These are phyloP conservation scores for Larimichthys polyactis DNA, from an alignment of 2,113 vertebrate genomes.

Conservation along the genomic window DNA sequence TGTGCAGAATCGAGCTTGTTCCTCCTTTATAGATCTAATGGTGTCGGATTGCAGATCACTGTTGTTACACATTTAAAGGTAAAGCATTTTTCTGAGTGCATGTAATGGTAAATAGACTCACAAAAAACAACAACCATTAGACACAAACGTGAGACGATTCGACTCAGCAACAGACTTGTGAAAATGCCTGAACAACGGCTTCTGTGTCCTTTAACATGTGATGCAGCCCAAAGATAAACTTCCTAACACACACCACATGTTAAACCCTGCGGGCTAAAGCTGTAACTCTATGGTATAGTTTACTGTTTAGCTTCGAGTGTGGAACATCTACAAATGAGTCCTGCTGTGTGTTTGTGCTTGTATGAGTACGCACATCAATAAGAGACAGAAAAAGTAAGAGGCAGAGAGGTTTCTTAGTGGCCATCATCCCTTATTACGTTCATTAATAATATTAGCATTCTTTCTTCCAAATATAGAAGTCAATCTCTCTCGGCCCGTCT, in stretches of 20 bases:
- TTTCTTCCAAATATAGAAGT: conserved; percentile 81
- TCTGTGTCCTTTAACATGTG: conserved; percentile 52
- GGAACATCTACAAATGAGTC: conserved; percentile 24
- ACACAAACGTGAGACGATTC: background rate
- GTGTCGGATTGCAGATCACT: background rate
- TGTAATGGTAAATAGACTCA: background rate
- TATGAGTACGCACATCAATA: conserved; percentile 1
- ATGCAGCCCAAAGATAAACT: conserved; percentile 62
- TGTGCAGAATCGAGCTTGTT: conserved; percentile 15
- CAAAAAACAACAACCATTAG: background rate
- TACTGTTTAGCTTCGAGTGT: conserved; percentile 16
- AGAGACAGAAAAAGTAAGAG: conserved; percentile 17
- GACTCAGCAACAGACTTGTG: conserved; percentile 8
- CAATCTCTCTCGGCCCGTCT: conserved; percentile 47
- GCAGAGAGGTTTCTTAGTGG: conserved; percentile 2
- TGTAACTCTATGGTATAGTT: conserved; percentile 10
- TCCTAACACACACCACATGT: conserved; percentile 66
- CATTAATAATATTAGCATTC: conserved; percentile 68
- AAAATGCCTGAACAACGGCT: conserved; percentile 16
- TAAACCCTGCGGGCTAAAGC: conserved; percentile 30
- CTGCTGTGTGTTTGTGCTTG: conserved; percentile 1
- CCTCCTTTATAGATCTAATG: background rate
- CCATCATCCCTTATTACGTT: conserved; percentile 51
- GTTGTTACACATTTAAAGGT: background rate
- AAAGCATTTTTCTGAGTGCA: background rate